phyloP scores from a whole-genome alignment of 2,888 invertebrate genomes.

The Synergus gifuensis region DNA sequence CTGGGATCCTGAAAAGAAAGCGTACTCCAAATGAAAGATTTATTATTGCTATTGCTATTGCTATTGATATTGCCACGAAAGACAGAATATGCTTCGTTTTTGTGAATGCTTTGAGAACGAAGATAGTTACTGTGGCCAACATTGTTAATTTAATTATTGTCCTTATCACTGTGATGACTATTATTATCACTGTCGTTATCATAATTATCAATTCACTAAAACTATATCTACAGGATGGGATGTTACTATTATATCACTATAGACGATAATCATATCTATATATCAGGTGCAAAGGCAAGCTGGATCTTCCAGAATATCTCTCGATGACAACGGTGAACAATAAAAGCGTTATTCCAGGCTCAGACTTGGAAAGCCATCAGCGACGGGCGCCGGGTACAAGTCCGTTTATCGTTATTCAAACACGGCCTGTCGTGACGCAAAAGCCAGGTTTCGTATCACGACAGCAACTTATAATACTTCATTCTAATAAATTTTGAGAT shows the following conservation, averaged over 20 bases:
- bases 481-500: not conserved
- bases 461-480: not conserved
- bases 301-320: not conserved
- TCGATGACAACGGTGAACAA: constrained; percentile 13
- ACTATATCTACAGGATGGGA: not conserved
- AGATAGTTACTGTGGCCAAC: too few relatives aligned
- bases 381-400: constrained; percentile 68
- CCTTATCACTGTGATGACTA: too few relatives aligned
- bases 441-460: constrained; percentile 21
- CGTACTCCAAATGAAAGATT: constrained; percentile 36
- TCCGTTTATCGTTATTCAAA: constrained; percentile 73
- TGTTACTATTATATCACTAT: not conserved
- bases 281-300: constrained; percentile 20
- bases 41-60: constrained; percentile 1
- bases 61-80: not conserved
- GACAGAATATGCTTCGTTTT: not conserved
- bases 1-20: constrained; percentile 33
- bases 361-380: constrained; percentile 50
- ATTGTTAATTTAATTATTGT: too few relatives aligned
- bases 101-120: not conserved
- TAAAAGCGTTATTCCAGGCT: constrained; percentile 8
- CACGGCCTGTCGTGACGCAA: constrained; percentile 67
- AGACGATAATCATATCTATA: not conserved
- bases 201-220: not conserved
- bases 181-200: not conserved